Evolutionary conservation across 92 coral and sea anemone species (phyloP).

Genomic region (Palythoa grandiflora): DNA sequence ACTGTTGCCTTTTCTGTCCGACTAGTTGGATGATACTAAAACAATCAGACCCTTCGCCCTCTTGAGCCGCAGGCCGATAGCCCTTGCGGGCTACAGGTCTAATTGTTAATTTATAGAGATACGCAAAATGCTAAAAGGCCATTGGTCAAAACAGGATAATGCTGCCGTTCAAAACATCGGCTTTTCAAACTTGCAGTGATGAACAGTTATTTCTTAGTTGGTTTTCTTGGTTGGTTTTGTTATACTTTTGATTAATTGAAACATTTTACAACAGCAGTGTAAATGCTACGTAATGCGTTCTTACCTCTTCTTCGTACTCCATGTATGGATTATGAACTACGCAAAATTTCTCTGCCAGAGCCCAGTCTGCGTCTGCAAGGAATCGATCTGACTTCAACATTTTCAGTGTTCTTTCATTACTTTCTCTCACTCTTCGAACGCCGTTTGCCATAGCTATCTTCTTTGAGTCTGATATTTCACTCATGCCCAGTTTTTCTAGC

Average conservation of each 20-base stretch:
- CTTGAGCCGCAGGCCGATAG: too few relatives aligned
- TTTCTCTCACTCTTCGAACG: conserved; percentile 85
- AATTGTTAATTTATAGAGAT: too few relatives aligned
- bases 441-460: conserved; percentile 97
- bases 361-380: conserved; percentile 99
- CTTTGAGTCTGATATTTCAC: conserved; percentile 97
- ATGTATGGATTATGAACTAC: conserved; percentile 90
- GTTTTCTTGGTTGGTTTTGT: too few relatives aligned
- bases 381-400: conserved; percentile 98
- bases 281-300: not conserved
- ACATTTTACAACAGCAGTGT: not conserved
- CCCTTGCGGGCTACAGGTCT: too few relatives aligned
- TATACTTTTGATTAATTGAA: not conserved
- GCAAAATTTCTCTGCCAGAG: conserved; percentile 89
- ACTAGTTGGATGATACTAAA: too few relatives aligned
- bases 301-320: conserved; percentile 84
- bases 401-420: conserved; percentile 87
- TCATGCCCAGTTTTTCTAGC: conserved; percentile 95
- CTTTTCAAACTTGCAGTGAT: too few relatives aligned
- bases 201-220: too few relatives aligned
- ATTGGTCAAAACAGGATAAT: too few relatives aligned
- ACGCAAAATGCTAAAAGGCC: too few relatives aligned
- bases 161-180: too few relatives aligned
- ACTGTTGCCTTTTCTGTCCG: too few relatives aligned
- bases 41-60: too few relatives aligned